Percentiles rank a stretch among this genome's conserved stretches.
These are phyloP conservation scores for Pyrrhosoma nymphula DNA, from an alignment of 2,888 invertebrate genomes.

Conservation along the genomic window DNA sequence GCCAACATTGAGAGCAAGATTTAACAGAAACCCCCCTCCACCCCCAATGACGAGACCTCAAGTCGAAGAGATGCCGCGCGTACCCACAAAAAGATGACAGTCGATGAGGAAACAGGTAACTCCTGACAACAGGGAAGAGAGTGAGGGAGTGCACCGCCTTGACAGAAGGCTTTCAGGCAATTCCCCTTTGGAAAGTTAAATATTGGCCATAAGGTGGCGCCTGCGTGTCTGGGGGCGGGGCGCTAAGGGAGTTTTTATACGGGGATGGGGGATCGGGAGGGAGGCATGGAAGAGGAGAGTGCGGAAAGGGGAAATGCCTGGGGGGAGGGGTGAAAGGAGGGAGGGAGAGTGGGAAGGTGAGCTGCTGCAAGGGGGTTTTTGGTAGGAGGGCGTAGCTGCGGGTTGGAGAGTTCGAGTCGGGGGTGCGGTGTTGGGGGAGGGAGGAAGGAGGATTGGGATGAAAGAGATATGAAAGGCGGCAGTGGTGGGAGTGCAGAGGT, in stretches of 20 bases:
- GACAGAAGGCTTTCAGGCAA: constrained; percentile 61
- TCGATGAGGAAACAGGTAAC: constrained; percentile 62
- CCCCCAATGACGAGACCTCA: neutral
- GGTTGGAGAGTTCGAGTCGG: no score
- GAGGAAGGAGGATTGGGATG: neutral
- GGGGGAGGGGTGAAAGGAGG: neutral
- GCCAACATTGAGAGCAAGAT: neutral
- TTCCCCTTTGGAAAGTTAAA: constrained; percentile 60
- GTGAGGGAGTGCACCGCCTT: constrained; percentile 7
- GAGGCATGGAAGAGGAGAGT: neutral
- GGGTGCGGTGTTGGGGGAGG: no score
- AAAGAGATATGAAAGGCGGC: constrained; percentile 9
- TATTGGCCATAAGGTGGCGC: constrained; percentile 62
- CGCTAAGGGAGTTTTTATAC: constrained; percentile 59
- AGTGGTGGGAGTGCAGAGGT: neutral
- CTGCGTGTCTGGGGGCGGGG: constrained; percentile 59
- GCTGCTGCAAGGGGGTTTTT: neutral
- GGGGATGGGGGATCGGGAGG: constrained; percentile 29
- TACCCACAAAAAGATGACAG: neutral
- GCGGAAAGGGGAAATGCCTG: neutral
- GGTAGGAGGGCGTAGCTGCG: neutral
- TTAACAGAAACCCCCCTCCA: neutral
- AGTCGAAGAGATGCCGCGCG: neutral
- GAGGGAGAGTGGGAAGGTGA: neutral
- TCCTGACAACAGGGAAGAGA: constrained; percentile 25